Base-by-base conservation (phyloP, 2,113 vertebrate genomes). In the Crotalus tigris region DNA sequence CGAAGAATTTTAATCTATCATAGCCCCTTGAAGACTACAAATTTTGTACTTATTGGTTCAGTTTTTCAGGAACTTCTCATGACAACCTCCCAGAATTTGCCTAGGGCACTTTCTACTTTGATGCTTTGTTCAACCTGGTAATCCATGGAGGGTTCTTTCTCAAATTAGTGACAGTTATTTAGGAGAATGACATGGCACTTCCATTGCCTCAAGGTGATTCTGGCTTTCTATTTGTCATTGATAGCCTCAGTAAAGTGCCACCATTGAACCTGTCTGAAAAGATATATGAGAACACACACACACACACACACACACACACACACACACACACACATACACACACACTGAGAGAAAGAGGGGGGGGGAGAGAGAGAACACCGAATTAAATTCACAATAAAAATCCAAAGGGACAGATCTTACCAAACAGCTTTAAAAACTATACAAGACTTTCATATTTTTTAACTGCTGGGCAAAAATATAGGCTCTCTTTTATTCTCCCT, bases 31-130 rank as follows among this genome's bases (percentile, higher is more conserved):
- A 93, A 91, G n/a, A 49, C 12, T 93, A 33, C 23, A 64, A 5
- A 90, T 61, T 26, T 29, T 57, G 26, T 10, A 17, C 75, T 90
- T 33, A 92, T 49, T 92, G 91, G 9, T 85, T 49, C 57, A 59
- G 7, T 23, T 88, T 92, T 93, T 61, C 92, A 91, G 91, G 57
- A 94, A 90, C 39, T 3, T 92, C 92, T 92, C 33, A 39, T 89
- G 86, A 91, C 46, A 95, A 85, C 29, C 93, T 93, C 23, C 81
- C 54, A 88, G 53, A 44, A 89, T 94, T 93, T 94, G 88, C 91
- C 86, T 89, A 86, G 1, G 39, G 90, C 26, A 33, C 11, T 87
- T 92, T 57, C 54, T 88, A 24, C 87, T 33, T 89, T 53, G 69
- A 21, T 44, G 53, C 87, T 92, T 69, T 81, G 46, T 53, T 92